A percentile compares a stretch with the other conserved stretches of the same genome.
These are phyloP conservation scores for Mimas tiliae DNA, from an alignment of 2,888 invertebrate genomes.

Conservation along the genomic window DNA sequence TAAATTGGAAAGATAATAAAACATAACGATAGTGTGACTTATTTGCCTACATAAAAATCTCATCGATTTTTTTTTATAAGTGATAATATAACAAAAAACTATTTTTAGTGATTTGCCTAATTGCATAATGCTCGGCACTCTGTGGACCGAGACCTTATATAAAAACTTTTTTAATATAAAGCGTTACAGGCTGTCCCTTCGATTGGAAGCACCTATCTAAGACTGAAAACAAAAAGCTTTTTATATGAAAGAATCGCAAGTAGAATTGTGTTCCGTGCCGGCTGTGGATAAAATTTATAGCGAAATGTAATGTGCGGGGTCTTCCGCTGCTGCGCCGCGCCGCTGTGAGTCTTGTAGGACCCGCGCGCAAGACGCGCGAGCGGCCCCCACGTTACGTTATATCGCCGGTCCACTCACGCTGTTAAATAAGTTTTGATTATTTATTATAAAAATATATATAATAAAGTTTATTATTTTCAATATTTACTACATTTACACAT, in stretches of 20 bases:
- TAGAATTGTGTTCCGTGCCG: constrained; percentile 61
- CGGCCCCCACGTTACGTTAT: constrained; percentile 33
- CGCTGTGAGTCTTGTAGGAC: constrained; percentile 21
- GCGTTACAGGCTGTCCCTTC: constrained; percentile 69
- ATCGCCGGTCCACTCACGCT: constrained; percentile 49
- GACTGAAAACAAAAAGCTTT: constrained; percentile 69
- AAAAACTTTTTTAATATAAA: constrained; percentile 83
- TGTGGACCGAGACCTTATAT: constrained; percentile 59
- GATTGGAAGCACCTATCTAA: constrained; percentile 72
- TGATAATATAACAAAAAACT: constrained; percentile 32
- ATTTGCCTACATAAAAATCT: too few species aligned
- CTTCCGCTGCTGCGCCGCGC: constrained; percentile 38
- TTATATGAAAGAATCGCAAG: constrained; percentile 67
- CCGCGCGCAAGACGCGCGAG: constrained; percentile 41
- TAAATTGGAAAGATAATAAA: too few species aligned
- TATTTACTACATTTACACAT: too few species aligned
- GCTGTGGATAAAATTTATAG: constrained; percentile 68
- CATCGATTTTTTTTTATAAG: constrained; percentile 31
- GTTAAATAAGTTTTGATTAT: constrained; percentile 44
- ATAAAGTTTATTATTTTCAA: too few species aligned
- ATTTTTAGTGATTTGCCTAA: constrained; percentile 56
- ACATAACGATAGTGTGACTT: neutral
- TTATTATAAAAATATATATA: too few species aligned
- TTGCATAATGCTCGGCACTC: constrained; percentile 62
- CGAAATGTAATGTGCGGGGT: constrained; percentile 64